Evolutionary conservation across 2,113 vertebrate species (phyloP).

Genomic region (Bathybates hornii): DNA sequence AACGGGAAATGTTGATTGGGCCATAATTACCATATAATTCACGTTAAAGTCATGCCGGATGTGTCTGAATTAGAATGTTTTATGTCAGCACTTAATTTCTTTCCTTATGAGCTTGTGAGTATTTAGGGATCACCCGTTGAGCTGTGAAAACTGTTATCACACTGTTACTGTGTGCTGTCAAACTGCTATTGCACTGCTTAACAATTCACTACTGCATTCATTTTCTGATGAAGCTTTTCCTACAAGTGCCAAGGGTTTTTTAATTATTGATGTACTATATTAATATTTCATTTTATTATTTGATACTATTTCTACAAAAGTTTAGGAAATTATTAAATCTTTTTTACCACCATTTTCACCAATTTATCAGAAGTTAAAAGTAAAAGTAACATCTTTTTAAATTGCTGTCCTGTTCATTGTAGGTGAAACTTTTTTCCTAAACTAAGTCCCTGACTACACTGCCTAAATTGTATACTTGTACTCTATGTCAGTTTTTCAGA

Average conservation of each 20-base stretch:
- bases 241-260: neutral
- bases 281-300: neutral
- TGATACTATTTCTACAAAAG: neutral
- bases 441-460: neutral
- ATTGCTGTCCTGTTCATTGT: neutral
- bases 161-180: neutral
- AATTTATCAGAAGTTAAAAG: neutral
- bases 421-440: neutral
- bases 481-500: neutral
- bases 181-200: neutral
- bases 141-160: neutral
- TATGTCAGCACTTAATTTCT: neutral
- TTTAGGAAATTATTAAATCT: neutral
- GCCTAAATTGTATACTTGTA: neutral
- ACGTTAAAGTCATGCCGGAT: neutral
- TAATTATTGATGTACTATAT: neutral
- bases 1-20: neutral
- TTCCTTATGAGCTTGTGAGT: neutral
- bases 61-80: neutral
- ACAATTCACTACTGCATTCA: neutral
- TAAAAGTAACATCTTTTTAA: neutral
- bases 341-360: neutral
- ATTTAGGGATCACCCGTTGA: neutral
- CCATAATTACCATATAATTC: neutral
- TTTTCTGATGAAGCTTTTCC: neutral